Evolutionary conservation across 2,797 vertebrate species (phyloP), one percentile per base, ranked within the genome.

Genomic region (Girardinus metallicus): DNA sequence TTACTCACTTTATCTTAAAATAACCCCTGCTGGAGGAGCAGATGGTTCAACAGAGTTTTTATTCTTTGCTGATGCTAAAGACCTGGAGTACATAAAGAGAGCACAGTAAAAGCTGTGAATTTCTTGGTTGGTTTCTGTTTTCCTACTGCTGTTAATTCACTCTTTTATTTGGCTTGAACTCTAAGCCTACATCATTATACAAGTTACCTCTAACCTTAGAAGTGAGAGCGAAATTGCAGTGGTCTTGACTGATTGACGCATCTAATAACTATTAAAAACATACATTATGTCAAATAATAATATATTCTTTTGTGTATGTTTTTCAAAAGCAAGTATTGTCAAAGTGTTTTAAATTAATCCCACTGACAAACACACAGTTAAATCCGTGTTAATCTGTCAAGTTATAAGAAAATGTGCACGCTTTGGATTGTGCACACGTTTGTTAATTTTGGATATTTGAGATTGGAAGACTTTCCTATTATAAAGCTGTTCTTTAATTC

Each of bases 81-180:
- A 90, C 90, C 86, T 89, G 84, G 84, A 91, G 85, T 89, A 83
- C 91, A 94, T 94, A 94, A 93, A 94, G 92, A 92, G 89, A 92
- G 87, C 84, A 75, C 79, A 88, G 90, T 87, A 87, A 91, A 89
- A 90, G 82, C 85, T 85, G 88, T 88, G 80, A 88, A 80, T 86
- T 91, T 74, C 83, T 86, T 82, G 77, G 88, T 87, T 90, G 87
- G 90, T 85, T 84, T 75, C 77, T 80, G 77, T 70, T 49, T 85
- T 86, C 85, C 80, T 77, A 78, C 60, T 82, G 83, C 82, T 78
- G 80, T 83, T 80, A 86, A 47, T 83, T 75, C 75, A 51, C 43
- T 62, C 31, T 83, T 78, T 75, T 84, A 75, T 75, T 80, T 76
- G 0, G 2, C 49, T 76, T 80, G 86, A 83, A 85, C 78, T 90